Percentiles rank a stretch among this genome's conserved stretches.
Conservation (phyloP, 2,797 vertebrate species). For the Rhinichthys osculus region DNA sequence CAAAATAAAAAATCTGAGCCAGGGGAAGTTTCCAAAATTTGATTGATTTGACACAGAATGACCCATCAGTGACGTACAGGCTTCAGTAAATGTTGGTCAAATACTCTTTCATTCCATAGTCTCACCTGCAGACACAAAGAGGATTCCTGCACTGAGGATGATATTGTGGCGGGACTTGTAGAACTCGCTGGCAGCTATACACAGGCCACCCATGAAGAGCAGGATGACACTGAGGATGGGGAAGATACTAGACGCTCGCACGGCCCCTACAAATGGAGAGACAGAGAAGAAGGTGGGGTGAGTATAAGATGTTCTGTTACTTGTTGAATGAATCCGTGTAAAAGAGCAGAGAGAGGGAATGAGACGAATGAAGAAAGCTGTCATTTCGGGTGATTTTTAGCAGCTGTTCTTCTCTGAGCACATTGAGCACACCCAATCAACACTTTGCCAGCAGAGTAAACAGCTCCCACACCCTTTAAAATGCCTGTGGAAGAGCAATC, state of each 20-base stretch:
- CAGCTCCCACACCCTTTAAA: constrained; percentile 45
- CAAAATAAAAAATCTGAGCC: too few relatives aligned
- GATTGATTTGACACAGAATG: too few relatives aligned
- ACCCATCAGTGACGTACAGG: too few relatives aligned
- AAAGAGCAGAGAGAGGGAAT: constrained; percentile 24
- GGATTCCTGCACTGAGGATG: constrained; percentile 98
- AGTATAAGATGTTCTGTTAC: constrained; percentile 7
- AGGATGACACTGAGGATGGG: constrained; percentile 98
- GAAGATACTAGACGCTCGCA: constrained; percentile 97
- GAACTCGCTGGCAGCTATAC: constrained; percentile 99
- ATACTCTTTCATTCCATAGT: not conserved
- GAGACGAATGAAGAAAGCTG: constrained; percentile 10
- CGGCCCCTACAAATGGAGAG: constrained; percentile 84
- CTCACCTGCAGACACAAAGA: constrained; percentile 98
- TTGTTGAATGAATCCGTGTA: constrained; percentile 21
- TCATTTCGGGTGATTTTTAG: constrained; percentile 55
- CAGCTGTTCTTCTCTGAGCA: constrained; percentile 68
- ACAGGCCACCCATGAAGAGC: constrained; percentile 98
- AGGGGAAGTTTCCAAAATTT: too few relatives aligned
- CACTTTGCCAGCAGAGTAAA: constrained; percentile 75
- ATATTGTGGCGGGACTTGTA: constrained; percentile 99
- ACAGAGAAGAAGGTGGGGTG: not conserved
- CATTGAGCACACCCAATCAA: constrained; percentile 70
- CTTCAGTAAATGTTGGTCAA: too few relatives aligned
- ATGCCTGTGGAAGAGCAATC: constrained; percentile 15